Evolutionary conservation across 2,113 vertebrate genomes (phyloP).

Genomic region (Pomatostomus ruficeps): DNA sequence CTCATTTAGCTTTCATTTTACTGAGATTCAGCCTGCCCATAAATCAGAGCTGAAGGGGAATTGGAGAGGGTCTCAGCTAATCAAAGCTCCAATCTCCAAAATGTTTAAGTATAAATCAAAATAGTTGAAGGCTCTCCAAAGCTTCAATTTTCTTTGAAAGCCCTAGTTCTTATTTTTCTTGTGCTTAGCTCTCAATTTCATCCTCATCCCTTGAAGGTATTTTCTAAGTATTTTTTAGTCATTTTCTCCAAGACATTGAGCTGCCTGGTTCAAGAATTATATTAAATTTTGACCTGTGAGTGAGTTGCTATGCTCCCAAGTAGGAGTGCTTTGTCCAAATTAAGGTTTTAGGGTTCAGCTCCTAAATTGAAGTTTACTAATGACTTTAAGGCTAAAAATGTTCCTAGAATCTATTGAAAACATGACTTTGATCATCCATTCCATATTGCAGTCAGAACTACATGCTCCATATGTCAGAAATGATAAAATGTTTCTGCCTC

Average conservation of each 20-base stretch:
- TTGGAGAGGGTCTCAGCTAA: conserved; percentile 71
- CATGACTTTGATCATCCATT: conserved; percentile 47
- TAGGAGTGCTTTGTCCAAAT: conserved; percentile 29
- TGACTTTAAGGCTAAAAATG: conserved; percentile 41
- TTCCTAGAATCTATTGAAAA: conserved; percentile 38
- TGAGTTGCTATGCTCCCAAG: not conserved
- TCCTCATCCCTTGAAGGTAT: conserved; percentile 64
- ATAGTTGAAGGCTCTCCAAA: conserved; percentile 72
- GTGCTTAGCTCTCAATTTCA: conserved; percentile 63
- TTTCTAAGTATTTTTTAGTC: conserved; percentile 64
- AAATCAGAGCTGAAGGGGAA: conserved; percentile 70
- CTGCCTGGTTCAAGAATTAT: conserved; percentile 36
- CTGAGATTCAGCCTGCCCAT: conserved; percentile 59
- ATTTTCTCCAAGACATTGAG: conserved; percentile 47
- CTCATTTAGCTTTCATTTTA: conserved; percentile 76
- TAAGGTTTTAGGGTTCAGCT: conserved; percentile 49
- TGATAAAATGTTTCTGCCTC: conserved; percentile 52
- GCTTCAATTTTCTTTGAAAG: conserved; percentile 74
- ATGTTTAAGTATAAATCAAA: conserved; percentile 81
- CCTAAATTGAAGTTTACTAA: conserved; percentile 39
- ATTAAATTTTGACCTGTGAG: conserved; percentile 32
- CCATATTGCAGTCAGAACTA: conserved; percentile 21
- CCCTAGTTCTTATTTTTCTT: conserved; percentile 60
- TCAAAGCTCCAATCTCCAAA: conserved; percentile 74
- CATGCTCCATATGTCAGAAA: conserved; percentile 51